Base-by-base conservation (phyloP, 2,888 invertebrate genomes). In the Scaeva pyrastri region DNA sequence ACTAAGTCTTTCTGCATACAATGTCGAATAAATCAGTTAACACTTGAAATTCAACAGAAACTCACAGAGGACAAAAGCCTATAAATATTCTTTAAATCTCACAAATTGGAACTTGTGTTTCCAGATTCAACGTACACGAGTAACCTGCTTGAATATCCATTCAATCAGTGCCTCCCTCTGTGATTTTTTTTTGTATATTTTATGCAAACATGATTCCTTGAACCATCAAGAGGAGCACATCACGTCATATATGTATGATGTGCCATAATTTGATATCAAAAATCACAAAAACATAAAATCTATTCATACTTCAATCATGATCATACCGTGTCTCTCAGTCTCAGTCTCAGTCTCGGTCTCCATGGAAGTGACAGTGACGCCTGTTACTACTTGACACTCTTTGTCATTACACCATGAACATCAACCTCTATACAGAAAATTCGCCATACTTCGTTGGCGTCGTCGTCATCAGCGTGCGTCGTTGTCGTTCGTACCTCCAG, bases 251-350 rank as follows among this genome's bases (percentile, higher is more conserved):
- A 31, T 31, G 8, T 31, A 31, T 31, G 31, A 48, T 48, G 19
- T 36, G 48, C 19, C 26, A 60, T 23, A 16, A 64, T 12, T 60
- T 60, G 60, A 60, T 39, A 14, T 60, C 11, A 60, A 19, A 39
- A 60, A 21, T 5, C 31, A 31, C 31, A 31, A 11, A n/a, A 45
- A 19, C 26, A 64, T 4, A 23, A 43, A 48, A 45, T 16, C 0
- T 48, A 31, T 66, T 66, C 66, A 48, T 48, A 31, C 45, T 48
- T 48, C 66, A 66, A 66, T 48, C 66, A 66, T 14, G 31, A 66
- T 66, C 48, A 66, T 23, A 8, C 31, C 31, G 8, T n/a, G n/a
- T n/a, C n/a, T n/a, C n/a, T n/a, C 0, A 31, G 31, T 7, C 31
- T 31, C 31, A 5, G 0, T 7, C 31, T 31, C 31, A n/a, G n/a